Conservation (phyloP, 2,888 invertebrate species). For the Nemotelus nigrinus region DNA sequence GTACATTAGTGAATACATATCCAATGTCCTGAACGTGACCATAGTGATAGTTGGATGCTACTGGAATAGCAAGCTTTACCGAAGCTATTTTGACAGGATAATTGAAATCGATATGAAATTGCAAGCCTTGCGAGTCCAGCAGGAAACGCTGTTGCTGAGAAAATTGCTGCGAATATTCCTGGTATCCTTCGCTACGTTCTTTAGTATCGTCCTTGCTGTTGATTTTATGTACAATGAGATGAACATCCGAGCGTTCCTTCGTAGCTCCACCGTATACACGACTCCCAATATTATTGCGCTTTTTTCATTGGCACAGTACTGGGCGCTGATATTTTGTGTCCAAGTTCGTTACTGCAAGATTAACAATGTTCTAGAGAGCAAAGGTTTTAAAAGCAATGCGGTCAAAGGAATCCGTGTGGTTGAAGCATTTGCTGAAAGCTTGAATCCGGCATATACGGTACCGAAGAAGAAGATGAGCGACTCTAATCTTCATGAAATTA, state of each 20-base stretch:
- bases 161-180: slow-evolving; percentile 12
- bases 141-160: not conserved
- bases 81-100: slow-evolving; percentile 36
- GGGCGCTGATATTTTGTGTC: slow-evolving; percentile 28
- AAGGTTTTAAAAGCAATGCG: not conserved
- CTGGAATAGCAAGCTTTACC: slow-evolving; percentile 28
- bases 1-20: slow-evolving; percentile 44
- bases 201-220: slow-evolving; percentile 22
- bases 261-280: slow-evolving; percentile 42
- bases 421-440: not conserved
- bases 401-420: not conserved
- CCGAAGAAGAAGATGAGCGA: not conserved
- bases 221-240: slow-evolving; percentile 42
- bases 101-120: slow-evolving; percentile 43
- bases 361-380: slow-evolving; percentile 17
- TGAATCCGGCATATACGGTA: not conserved
- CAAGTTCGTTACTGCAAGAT: slow-evolving; percentile 28
- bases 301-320: slow-evolving; percentile 39
- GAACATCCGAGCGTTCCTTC: slow-evolving; percentile 1
- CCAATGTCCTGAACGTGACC: slow-evolving; percentile 32
- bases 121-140: slow-evolving; percentile 23
- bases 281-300: slow-evolving; percentile 33
- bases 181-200: slow-evolving; percentile 6
- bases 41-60: slow-evolving; percentile 39
- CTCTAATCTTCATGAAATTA: slow-evolving; percentile 1